A percentile compares a stretch with the other conserved stretches of the same genome.
Conservation (phyloP, 2,797 vertebrate genomes). For the Tokudaia muenninki region DNA sequence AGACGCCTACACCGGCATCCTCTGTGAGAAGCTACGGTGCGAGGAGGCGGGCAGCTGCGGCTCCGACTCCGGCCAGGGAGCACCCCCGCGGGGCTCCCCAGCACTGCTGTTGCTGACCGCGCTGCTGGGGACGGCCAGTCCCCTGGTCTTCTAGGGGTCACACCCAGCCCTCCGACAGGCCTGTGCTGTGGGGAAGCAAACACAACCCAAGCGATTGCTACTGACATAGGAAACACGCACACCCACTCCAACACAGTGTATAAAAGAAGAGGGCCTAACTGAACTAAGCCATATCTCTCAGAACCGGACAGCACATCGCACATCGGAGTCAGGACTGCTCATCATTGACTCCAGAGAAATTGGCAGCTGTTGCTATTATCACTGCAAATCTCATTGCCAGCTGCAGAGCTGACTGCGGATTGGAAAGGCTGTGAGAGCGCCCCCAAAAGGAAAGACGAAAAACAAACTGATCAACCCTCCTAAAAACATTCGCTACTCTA, state of each 20-base stretch:
- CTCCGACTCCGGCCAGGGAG: conserved; percentile 86
- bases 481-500: conserved; percentile 85
- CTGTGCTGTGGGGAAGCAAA: conserved; percentile 85
- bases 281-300: conserved; percentile 95
- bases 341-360: conserved; percentile 86
- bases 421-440: conserved; percentile 81
- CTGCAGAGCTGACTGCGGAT: conserved; percentile 85
- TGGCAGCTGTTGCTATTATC: conserved; percentile 88
- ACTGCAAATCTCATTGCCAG: conserved; percentile 78
- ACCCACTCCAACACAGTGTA: conserved; percentile 50
- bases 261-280: conserved; percentile 87
- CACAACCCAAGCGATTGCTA: conserved; percentile 50
- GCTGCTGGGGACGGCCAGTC: conserved; percentile 86
- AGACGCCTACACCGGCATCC: conserved; percentile 92
- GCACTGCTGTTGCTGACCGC: conserved; percentile 82
- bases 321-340: conserved; percentile 87
- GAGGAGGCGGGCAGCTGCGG: conserved; percentile 93
- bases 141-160: conserved; percentile 86
- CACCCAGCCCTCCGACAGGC: conserved; percentile 84
- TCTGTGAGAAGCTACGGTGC: conserved; percentile 95
- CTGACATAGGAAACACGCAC: background rate
- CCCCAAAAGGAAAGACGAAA: conserved; percentile 59
- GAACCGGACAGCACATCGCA: conserved; percentile 86
- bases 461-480: conserved; percentile 81
- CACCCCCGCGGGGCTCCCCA: conserved; percentile 63